Base-by-base conservation (phyloP, 2,797 vertebrate species). In the Tadarida brasiliensis region DNA sequence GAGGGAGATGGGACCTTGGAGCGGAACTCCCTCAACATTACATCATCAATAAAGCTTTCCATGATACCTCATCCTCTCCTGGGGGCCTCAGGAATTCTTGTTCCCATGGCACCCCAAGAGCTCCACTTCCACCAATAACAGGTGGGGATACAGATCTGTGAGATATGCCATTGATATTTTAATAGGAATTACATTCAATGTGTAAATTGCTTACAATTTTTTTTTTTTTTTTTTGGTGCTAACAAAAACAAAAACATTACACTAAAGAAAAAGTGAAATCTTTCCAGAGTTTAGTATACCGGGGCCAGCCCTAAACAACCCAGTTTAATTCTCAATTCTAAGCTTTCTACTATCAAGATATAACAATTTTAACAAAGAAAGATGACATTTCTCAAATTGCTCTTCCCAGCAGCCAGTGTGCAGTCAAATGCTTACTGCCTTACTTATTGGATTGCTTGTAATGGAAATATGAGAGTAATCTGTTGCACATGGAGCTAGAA, bases 341-440 rank as follows among this genome's bases (percentile, higher is more conserved):
- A 33, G 24, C 47, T 94, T 91, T 88, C 33, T n/a, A 78, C 57
- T 81, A 57, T 56, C 26, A 84, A 86, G 24, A 70, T 47, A 39
- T 24, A 83, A 35, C 16, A 26, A 3, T 81, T 94, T 92, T 94
- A 91, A 61, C 84, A 87, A 87, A 67, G 30, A 54, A 73, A 95
- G 35, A 51, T 87, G 26, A 94, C 67, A 33, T 86, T 73, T 51
- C 28, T 63, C 82, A 63, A 88, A 83, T 67, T 90, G 35, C 63
- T 30, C 51, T 92, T 78, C 3, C 17, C 30, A n/a, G 28, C 2
- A 82, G 39, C 20, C 12, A 47, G 51, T 20, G 14, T n/a, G 19
- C 61, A 92, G n/a, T 22, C 22, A 90, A 76, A 65, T 35, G 49
- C 3, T 19, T 28, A 63, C 54, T 67, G 54, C 8, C 12, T 68